Base-by-base conservation (phyloP, 2,113 vertebrate genomes). In the Oreochromis spilurus region DNA sequence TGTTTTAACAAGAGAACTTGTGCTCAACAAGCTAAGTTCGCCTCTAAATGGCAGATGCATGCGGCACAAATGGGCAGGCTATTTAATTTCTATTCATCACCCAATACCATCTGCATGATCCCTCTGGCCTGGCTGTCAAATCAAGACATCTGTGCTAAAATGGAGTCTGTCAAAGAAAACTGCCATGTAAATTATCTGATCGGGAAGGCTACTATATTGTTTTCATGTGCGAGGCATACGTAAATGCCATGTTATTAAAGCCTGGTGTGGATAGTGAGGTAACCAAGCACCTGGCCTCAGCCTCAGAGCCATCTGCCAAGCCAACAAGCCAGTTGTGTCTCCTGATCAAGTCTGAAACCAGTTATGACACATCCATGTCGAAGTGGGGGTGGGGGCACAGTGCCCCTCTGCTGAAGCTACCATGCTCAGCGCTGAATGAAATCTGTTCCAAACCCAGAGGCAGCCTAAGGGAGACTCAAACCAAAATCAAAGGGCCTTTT, bases 401-500 rank as follows among this genome's bases (percentile, higher is more conserved):
- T 40, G 60, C 70, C 81, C 67, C 43, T 82, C 82, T 82, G 84
- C 70, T 83, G 52, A 87, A 79, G 83, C 88, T 70, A 83, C 87
- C 48, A 36, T 45, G 60, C 90, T 93, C 80, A 88, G 91, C 79
- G 40, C 50, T 83, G 60, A 88, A 83, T 62, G 62, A 86, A 93
- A 91, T 95, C 91, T 88, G 81, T 88, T 92, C 81, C 72, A 89
- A 93, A 92, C 86, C 82, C 60, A 88, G 85, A 92, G 86, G 86
- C 81, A 88, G 79, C 91, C 87, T 83, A 84, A 79, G 87, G 87
- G 85, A 89, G 89, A 89, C 90, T 89, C 86, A 93, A 91, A 90
- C 75, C 87, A 62, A 91, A 95, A 95, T 94, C 92, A 96, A 95
- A 96, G 87, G 57, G 84, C 83, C 72, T 87, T 87, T 93, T 90